Conservation (phyloP, 1,140 invertebrate species). For the Thaumatotibia leucotreta region DNA sequence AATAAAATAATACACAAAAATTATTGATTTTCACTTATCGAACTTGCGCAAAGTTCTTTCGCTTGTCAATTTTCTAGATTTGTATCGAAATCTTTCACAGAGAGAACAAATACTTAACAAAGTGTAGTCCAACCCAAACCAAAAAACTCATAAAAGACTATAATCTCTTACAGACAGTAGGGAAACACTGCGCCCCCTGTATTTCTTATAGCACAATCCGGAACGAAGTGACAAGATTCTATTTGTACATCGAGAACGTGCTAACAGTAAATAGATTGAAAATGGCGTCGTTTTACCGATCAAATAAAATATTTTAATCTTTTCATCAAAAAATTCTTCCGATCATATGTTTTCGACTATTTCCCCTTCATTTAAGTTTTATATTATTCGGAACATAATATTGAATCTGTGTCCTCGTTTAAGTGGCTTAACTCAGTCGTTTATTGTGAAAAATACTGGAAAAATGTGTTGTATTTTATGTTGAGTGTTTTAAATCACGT, state of each 20-base stretch:
- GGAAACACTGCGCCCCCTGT: background rate
- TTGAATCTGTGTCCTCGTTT: background rate
- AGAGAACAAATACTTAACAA: background rate
- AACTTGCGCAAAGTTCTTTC: constrained; percentile 11
- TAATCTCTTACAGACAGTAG: background rate
- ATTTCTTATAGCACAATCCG: background rate
- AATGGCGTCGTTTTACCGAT: constrained; percentile 72
- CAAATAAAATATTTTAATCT: constrained; percentile 40
- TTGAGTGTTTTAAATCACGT: constrained; percentile 48
- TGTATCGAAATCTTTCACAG: background rate
- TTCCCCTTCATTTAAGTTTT: background rate
- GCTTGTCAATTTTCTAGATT: background rate
- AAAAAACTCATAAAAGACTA: background rate
- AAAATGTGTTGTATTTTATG: constrained; percentile 51
- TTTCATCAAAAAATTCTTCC: constrained; percentile 32
- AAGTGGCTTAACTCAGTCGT: constrained; percentile 24
- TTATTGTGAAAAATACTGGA: constrained; percentile 40
- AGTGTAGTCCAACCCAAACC: background rate
- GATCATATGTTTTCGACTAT: constrained; percentile 3
- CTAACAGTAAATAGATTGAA: constrained; percentile 63
- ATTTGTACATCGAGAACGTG: constrained; percentile 34
- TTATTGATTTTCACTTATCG: constrained; percentile 13
- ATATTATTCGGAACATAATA: background rate
- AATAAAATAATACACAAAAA: constrained; percentile 8
- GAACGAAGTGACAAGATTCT: background rate